Evolutionary conservation across 2,113 vertebrate species (phyloP), one percentile per base, ranked within the genome.

Genomic region (Struthidea cinerea): DNA sequence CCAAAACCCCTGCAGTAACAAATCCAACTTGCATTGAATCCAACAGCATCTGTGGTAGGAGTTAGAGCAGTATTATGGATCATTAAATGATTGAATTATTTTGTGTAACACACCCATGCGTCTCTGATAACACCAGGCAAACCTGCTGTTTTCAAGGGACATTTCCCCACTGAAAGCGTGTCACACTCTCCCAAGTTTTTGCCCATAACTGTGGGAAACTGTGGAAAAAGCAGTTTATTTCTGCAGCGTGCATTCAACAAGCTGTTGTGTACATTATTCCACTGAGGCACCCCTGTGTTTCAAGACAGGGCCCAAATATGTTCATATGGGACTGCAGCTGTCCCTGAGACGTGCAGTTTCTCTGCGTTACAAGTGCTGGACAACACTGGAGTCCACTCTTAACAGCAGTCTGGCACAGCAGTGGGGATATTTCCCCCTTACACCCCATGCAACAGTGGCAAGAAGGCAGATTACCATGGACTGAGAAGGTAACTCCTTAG

Each of bases 11-110:
- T 41, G 87, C 91, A 96, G 96, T 87, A 96, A 96, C 93, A 94
- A 96, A 94, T 96, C 84, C 83, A 89, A 95, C 80, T 93, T 37
- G 3, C 13, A 7, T 46, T 12, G 50, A 87, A 73, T 91, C 84
- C 91, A 91, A 89, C 77, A 89, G 95, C 89, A 96, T 94, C 91
- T 95, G 96, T 55, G 83, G 80, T 61, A 90, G 90, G 92, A 95
- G 90, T 69, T 7, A 46, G 56, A 96, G 56, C 79, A 75, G 65
- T 30, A 82, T 65, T 81, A 89, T 9, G 64, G 88, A 84, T 84
- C 83, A 89, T 73, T 93, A 87, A 81, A 89, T 68, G 71, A 68
- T 3, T 77, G 75, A 92, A 80, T 94, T 81, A 93, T 75, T 96
- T 63, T 78, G 80, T 76, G 10, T 35, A 86, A 60, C 83, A 75